These are phyloP conservation scores for Palythoa grandiflora DNA, from an alignment of 92 coral and sea anemone genomes.

Conservation along the genomic window DNA sequence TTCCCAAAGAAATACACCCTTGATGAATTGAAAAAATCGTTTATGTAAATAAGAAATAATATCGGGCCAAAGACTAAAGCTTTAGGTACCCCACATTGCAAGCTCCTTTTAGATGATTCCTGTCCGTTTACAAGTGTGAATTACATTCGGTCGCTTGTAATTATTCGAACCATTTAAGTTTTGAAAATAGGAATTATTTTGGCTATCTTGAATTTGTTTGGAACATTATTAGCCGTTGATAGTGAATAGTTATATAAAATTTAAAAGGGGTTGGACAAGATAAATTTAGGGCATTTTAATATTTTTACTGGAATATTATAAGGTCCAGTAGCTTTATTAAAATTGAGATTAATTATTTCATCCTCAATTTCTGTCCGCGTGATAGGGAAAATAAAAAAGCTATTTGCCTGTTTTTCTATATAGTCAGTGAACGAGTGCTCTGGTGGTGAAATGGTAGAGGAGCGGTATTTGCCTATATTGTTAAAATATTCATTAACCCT, in stretches of 20 bases:
- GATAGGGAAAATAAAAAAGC: background rate
- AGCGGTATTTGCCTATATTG: background rate
- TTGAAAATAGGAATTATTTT: no score
- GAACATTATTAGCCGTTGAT: background rate
- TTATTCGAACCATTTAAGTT: no score
- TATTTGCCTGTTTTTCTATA: background rate
- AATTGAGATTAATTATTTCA: background rate
- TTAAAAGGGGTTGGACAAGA: background rate
- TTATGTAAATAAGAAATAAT: no score
- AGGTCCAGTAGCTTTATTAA: background rate
- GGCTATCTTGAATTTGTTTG: background rate
- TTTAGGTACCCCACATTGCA: no score
- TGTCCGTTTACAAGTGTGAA: no score
- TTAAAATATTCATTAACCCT: no score
- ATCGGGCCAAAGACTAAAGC: no score
- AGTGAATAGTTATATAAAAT: no score
- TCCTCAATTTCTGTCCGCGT: background rate
- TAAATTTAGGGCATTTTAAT: background rate
- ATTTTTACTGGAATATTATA: background rate
- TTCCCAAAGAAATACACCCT: no score
- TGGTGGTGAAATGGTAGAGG: background rate
- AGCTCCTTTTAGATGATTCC: no score
- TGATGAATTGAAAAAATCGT: no score
- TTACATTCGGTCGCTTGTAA: no score
- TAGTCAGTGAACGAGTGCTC: background rate